These are phyloP conservation scores for Oligia strigilis DNA, from an alignment of 2,888 invertebrate species.

Conservation along the genomic window DNA sequence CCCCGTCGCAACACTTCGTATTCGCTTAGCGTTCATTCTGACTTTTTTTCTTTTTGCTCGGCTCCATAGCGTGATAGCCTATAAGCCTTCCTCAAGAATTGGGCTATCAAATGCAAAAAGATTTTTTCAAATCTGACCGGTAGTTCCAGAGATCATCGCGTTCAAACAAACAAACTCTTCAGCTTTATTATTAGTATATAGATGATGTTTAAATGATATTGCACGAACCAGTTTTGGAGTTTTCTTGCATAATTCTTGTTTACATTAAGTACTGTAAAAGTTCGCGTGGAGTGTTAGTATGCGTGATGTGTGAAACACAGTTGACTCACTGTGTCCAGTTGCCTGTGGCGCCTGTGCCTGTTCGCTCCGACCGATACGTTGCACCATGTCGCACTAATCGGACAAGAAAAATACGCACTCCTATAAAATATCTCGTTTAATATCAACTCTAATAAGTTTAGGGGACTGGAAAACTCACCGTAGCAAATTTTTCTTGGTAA, in stretches of 20 bases:
- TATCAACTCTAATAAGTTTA: conserved; percentile 10
- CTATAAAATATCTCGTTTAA: conserved; percentile 30
- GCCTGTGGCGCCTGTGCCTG: conserved; percentile 29
- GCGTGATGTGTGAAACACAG: conserved; percentile 24
- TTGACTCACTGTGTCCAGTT: conserved; percentile 43
- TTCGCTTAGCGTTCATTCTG: too few species aligned
- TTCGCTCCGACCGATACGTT: conserved; percentile 42
- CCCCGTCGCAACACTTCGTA: too few species aligned
- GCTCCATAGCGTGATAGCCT: too few species aligned
- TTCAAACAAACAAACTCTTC: too few species aligned
- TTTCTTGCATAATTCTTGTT: conserved; percentile 35
- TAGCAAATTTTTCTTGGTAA: background rate
- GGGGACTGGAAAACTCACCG: background rate
- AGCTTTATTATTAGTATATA: too few species aligned
- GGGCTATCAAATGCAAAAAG: too few species aligned
- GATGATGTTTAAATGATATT: conserved; percentile 18
- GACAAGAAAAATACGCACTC: conserved; percentile 44
- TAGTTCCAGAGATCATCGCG: too few species aligned
- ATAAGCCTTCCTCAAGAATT: too few species aligned
- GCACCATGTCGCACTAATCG: conserved; percentile 60
- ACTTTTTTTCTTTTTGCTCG: too few species aligned
- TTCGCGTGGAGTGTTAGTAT: conserved; percentile 15
- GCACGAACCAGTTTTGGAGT: conserved; percentile 22
- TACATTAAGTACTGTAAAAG: conserved; percentile 37
- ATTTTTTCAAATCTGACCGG: too few species aligned